Conservation (phyloP, 2,113 vertebrate genomes). For the Xiphorhynchus elegans region DNA sequence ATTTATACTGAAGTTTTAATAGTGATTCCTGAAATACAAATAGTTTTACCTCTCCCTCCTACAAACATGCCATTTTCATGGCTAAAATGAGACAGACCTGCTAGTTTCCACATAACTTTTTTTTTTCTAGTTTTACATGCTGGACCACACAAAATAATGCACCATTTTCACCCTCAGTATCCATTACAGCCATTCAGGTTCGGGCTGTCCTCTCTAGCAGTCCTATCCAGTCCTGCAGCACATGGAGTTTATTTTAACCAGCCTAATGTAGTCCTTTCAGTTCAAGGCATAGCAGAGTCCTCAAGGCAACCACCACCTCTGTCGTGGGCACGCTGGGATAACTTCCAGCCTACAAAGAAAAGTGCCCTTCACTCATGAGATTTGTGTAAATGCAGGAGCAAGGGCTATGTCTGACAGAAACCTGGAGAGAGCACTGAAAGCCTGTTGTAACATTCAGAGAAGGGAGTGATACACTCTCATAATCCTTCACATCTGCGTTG, state of each 20-base stretch:
- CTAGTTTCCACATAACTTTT: background rate
- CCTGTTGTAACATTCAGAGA: background rate
- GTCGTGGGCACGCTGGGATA: background rate
- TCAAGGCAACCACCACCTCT: background rate
- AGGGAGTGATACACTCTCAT: background rate
- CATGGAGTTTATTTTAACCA: background rate
- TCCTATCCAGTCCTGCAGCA: background rate
- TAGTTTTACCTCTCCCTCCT: background rate
- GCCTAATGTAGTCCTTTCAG: background rate
- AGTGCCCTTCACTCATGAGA: background rate
- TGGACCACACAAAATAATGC: background rate
- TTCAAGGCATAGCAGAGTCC: background rate
- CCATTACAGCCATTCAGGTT: background rate
- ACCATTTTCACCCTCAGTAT: background rate
- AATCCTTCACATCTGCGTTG: fast-evolving
- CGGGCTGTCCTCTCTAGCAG: background rate
- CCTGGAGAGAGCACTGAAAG: background rate
- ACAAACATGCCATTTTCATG: background rate
- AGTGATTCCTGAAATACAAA: background rate
- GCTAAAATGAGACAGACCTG: background rate
- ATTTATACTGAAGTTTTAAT: background rate
- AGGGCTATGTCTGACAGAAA: background rate
- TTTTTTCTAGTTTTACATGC: background rate
- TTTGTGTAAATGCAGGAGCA: background rate
- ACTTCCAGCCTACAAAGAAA: background rate